Evolutionary conservation across 2,888 invertebrate species (phyloP), one percentile per base, ranked within the genome.

Genomic region (Platycheirus rosarum): DNA sequence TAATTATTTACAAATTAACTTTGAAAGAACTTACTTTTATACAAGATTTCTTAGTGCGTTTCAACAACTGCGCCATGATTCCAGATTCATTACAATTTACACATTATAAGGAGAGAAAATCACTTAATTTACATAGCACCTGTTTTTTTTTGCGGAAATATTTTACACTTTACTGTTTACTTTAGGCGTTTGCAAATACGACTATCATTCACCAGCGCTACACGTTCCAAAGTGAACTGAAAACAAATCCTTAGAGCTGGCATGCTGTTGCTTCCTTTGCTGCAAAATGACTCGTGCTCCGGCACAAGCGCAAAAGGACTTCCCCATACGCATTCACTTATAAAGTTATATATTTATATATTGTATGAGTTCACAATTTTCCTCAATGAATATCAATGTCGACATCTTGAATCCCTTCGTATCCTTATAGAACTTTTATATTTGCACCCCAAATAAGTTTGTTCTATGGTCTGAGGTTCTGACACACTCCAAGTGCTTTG

Each of bases 21-120:
- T n/a, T n/a, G n/a, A 11, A 13, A 29, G 8, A 55, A 85, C 88
- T 90, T 86, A 90, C 89, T 88, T 90, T 90, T 73, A 89, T 86
- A 85, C 89, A 90, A 85, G 90, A 89, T 78, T 90, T 90, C 84
- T 89, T 90, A 75, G 89, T 90, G 86, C 89, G 89, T 85, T 88
- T 89, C 46, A 90, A 86, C 85, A 90, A 86, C 80, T 90, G 87
- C 79, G 89, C 89, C 89, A 89, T 89, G 23, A 71, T 85, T 37
- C 16, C 40, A 20, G 29, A n/a, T 40, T 23, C 42, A 53, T 51
- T 16, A 6, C 32, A 29, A 20, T 29, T 29, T 16, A 1, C 29
- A 60, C n/a, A n/a, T 32, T 55, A 44, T 4, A 37, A 55, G 8
- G 29, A 13, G 29, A 13, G 44, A 68, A 16, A 42, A 62, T 40